Evolutionary conservation across 2,888 invertebrate genomes (phyloP), one percentile per base, ranked within the genome.

Genomic region (Melieria omissa): DNA sequence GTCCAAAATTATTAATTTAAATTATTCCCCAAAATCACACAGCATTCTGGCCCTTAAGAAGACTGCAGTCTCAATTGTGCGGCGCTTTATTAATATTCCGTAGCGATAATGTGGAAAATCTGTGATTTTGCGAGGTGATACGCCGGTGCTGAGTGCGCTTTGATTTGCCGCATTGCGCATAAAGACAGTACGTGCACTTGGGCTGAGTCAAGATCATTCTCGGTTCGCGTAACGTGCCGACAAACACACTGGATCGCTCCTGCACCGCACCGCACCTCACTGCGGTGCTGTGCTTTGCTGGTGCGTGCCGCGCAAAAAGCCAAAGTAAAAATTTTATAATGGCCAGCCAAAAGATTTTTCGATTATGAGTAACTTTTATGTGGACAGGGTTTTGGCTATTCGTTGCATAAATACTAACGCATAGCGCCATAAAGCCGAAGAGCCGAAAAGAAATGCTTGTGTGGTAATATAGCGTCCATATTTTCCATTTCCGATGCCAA

Each of bases 401-500:
- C 12, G 7, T 41, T 16, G n/a, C 8, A 14, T 42, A 42, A 7
- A 5, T n/a, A 42, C 41, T 14, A 7, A 12, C 46, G 29, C 16
- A 29, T 55, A 55, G 55, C 65, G 45, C 65, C 55, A 58, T 60
- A 57, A 49, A 29, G 14, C 9, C n/a, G 49, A 57, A 12, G 58
- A 41, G 14, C 29, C 7, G 3, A 66, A 54, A 54, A 58, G 47
- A 55, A 70, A 63, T 64, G 63, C n/a, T 47, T 46, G 44, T 66
- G 66, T 67, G 55, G 66, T 67, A 66, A 66, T 71, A 71, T n/a
- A 14, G 46, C 55, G 49, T 61, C 62, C 66, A 71, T 62, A 71
- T 49, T 65, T 65, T 54, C 49, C 8, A 78, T 79, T 82, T 80
- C 80, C 82, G 78, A 83, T 77, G 84, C 76, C 84, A 84, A 77